phyloP scores from a whole-genome alignment of 2,113 vertebrate species.

The Zosterops pallidus region DNA sequence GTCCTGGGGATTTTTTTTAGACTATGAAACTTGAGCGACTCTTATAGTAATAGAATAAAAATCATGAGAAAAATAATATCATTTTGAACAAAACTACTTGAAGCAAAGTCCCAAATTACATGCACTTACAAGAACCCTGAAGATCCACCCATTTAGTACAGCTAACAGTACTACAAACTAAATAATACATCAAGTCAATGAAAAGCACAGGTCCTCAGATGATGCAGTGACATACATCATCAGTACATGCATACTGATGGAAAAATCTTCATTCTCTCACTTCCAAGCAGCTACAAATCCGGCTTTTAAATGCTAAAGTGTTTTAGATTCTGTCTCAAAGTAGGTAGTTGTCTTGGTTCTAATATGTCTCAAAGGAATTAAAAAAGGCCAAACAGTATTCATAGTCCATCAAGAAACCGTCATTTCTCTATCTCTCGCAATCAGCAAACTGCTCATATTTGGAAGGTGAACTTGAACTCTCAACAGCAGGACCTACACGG shows the following conservation, averaged over 20 bases:
- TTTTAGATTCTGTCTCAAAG: not conserved
- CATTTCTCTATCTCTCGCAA: not conserved
- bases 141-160: not conserved
- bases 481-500: not conserved
- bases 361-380: not conserved
- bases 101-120: not conserved
- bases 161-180: not conserved
- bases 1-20: accelerated
- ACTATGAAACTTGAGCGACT: not conserved
- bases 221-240: not conserved
- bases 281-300: not conserved
- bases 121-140: not conserved
- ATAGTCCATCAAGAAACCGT: not conserved
- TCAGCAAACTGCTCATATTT: not conserved
- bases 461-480: conserved; percentile 8
- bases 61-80: not conserved
- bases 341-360: not conserved
- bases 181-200: not conserved
- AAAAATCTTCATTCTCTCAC: not conserved
- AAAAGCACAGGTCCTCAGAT: not conserved
- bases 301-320: not conserved
- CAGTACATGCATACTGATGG: not conserved
- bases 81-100: not conserved
- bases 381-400: not conserved
- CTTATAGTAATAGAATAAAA: not conserved